phyloP scores from a whole-genome alignment of 2,888 invertebrate genomes.

The Drosophila mulleri region DNA sequence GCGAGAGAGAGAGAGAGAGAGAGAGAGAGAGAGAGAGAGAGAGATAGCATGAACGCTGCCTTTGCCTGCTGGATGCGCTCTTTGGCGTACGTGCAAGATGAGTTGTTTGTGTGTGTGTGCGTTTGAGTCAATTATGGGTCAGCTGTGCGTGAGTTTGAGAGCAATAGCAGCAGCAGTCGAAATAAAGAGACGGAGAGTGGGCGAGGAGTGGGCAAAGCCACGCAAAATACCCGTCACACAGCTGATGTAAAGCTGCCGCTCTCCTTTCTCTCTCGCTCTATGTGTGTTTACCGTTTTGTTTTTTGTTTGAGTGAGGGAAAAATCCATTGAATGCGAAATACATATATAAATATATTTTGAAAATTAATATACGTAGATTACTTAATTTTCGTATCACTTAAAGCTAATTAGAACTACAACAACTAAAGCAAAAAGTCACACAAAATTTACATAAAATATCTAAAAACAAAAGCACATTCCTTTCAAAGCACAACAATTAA shows the following conservation, averaged over 20 bases:
- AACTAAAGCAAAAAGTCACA: constrained; percentile 64
- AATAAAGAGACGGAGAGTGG: constrained; percentile 11
- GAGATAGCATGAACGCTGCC: constrained; percentile 16
- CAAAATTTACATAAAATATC: constrained; percentile 78
- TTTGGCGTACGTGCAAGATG: constrained; percentile 53
- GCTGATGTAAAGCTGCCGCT: constrained; percentile 35
- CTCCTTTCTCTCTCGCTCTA: neutral
- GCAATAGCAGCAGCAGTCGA: constrained; percentile 6
- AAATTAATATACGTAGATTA: neutral
- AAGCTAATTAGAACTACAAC: constrained; percentile 53
- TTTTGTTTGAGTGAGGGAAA: constrained; percentile 1
- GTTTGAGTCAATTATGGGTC: constrained; percentile 72
- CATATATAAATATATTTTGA: neutral
- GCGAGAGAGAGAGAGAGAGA: too few species aligned
- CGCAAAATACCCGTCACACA: constrained; percentile 46
- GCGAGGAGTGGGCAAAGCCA: constrained; percentile 14
- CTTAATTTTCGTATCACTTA: constrained; percentile 1
- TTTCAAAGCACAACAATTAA: constrained; percentile 74
- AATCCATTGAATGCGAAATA: neutral
- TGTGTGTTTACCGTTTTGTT: constrained; percentile 30
- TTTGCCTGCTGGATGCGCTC: constrained; percentile 10
- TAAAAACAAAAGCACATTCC: constrained; percentile 80
- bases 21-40: neutral
- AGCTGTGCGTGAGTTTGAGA: constrained; percentile 70
- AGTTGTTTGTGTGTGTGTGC: constrained; percentile 35